Evolutionary conservation across 2,797 vertebrate species (phyloP).

Genomic region (Argya squamiceps): DNA sequence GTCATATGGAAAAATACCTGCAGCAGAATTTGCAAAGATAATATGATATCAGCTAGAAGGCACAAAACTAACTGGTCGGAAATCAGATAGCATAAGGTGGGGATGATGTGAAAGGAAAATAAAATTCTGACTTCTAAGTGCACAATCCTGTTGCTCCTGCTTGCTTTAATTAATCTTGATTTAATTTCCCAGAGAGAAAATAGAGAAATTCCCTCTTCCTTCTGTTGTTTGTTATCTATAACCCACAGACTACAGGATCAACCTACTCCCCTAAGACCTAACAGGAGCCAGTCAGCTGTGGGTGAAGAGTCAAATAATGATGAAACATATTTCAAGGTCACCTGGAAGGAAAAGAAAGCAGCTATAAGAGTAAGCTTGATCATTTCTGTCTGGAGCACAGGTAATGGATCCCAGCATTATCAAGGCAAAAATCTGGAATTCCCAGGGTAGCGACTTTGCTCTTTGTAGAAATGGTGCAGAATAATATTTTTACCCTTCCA

Average conservation of each 20-base stretch:
- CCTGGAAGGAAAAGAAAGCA: background rate
- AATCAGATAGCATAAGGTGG: background rate
- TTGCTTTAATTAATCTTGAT: background rate
- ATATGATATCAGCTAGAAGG: background rate
- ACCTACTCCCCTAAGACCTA: background rate
- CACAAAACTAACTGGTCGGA: background rate
- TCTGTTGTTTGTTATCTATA: background rate
- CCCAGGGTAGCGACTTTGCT: background rate
- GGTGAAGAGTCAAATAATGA: background rate
- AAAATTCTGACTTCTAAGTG: background rate
- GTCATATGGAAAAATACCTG: background rate
- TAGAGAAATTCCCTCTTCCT: background rate
- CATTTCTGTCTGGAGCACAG: background rate
- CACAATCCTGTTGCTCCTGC: background rate
- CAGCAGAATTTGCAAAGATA: background rate
- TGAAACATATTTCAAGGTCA: background rate
- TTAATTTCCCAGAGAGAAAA: background rate
- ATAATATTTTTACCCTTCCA: background rate
- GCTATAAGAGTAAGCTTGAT: background rate
- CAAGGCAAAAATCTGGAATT: background rate
- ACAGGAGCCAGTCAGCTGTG: background rate
- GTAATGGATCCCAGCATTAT: background rate
- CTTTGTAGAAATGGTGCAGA: background rate
- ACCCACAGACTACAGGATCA: background rate
- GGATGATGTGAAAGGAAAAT: background rate